Conservation (phyloP, 2,888 invertebrate species). For the Ennomos erosarius region DNA sequence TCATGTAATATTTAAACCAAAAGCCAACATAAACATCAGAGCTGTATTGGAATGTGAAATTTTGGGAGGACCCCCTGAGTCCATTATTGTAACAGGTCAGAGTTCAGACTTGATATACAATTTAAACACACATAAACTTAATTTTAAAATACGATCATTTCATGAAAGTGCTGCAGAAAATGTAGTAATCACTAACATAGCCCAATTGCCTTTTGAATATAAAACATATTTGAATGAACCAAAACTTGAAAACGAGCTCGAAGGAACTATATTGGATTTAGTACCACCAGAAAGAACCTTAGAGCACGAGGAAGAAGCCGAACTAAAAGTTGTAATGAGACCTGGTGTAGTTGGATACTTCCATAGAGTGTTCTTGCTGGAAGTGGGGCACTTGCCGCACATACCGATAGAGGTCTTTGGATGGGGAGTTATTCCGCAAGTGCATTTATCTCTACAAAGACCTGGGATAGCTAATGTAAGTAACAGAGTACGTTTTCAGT, state of each 20-base stretch:
- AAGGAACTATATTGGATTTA: constrained; percentile 75
- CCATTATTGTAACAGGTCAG: constrained; percentile 76
- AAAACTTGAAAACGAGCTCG: constrained; percentile 61
- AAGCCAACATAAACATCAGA: constrained; percentile 67
- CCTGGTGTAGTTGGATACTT: constrained; percentile 85
- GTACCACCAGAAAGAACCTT: constrained; percentile 71
- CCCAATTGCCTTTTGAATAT: constrained; percentile 75
- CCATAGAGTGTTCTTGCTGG: constrained; percentile 70
- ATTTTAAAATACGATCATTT: constrained; percentile 77
- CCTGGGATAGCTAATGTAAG: constrained; percentile 61
- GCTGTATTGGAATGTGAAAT: constrained; percentile 82
- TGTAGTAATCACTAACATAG: constrained; percentile 76
- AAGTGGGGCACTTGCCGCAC: constrained; percentile 85
- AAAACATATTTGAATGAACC: constrained; percentile 68
- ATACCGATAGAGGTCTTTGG: constrained; percentile 82
- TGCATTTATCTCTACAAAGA: constrained; percentile 80
- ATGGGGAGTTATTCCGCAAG: constrained; percentile 85
- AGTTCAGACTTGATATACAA: constrained; percentile 80
- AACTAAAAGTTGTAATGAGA: constrained; percentile 76
- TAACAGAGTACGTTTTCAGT: constrained; percentile 14
- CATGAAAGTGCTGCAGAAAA: constrained; percentile 68
- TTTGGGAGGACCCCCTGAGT: constrained; percentile 84
- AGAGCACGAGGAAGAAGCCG: constrained; percentile 65
- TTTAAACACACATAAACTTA: constrained; percentile 70
- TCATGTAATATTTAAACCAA: constrained; percentile 78